phyloP scores from a whole-genome alignment of 1,140 invertebrate genomes.

The Drosophila grimshawi region DNA sequence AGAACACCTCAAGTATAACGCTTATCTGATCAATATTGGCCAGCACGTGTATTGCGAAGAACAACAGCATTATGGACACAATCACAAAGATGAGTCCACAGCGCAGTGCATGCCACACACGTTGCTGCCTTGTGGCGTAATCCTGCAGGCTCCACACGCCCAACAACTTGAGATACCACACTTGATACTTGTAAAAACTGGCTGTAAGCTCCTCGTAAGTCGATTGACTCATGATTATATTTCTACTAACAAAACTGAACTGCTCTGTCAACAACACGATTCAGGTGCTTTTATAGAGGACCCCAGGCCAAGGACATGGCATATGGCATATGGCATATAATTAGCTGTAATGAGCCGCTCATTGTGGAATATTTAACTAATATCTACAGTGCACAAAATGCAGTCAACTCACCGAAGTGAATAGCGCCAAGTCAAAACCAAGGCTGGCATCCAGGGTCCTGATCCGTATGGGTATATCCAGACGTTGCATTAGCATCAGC shows the following conservation, averaged over 20 bases:
- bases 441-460: slow-evolving; percentile 65
- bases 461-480: slow-evolving; percentile 46
- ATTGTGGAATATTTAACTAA: slow-evolving; percentile 41
- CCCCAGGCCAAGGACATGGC: slow-evolving; percentile 4
- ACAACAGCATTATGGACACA: slow-evolving; percentile 49
- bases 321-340: slow-evolving; percentile 4
- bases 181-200: slow-evolving; percentile 63
- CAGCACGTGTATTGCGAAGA: slow-evolving; percentile 54
- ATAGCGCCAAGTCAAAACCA: slow-evolving; percentile 60
- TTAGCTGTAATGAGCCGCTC: slow-evolving; percentile 52
- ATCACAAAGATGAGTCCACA: slow-evolving; percentile 38
- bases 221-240: slow-evolving; percentile 40
- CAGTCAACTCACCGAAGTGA: slow-evolving; percentile 48
- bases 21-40: slow-evolving; percentile 49
- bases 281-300: slow-evolving; percentile 46
- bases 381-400: slow-evolving; percentile 44
- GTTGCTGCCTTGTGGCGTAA: slow-evolving; percentile 6
- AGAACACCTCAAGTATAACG: slow-evolving; percentile 70
- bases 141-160: slow-evolving; percentile 44
- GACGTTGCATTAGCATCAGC: slow-evolving; percentile 68
- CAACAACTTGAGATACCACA: slow-evolving; percentile 56
- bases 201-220: slow-evolving; percentile 18
- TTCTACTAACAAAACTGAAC: too few species aligned
- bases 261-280: background rate
- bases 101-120: slow-evolving; percentile 29